Percentiles rank a stretch among this genome's conserved stretches.
phyloP scores from a whole-genome alignment of 1,140 invertebrate genomes.

The Drosophila tropicalis region DNA sequence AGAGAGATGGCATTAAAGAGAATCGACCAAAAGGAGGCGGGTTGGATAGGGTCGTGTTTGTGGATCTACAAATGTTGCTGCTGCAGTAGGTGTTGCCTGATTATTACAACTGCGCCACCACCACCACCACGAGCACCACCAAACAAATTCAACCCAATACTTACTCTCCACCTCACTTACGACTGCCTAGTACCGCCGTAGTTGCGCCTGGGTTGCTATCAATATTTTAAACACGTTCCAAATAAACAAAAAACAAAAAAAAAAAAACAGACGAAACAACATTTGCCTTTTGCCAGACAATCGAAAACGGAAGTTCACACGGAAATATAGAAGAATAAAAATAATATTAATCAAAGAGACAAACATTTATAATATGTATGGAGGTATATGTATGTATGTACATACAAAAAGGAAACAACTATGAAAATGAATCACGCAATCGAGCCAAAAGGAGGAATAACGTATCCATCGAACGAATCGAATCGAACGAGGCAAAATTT shows the following conservation, averaged over 20 bases:
- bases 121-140: not conserved
- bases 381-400: slow-evolving; percentile 45
- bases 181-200: slow-evolving; percentile 19
- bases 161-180: not conserved
- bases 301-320: slow-evolving; percentile 77
- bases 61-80: slow-evolving; percentile 39
- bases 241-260: slow-evolving; percentile 29
- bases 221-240: slow-evolving; percentile 80
- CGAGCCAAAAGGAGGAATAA: slow-evolving; percentile 11
- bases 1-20: slow-evolving; percentile 36
- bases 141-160: not conserved
- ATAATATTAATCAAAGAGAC: slow-evolving; percentile 58
- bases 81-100: slow-evolving; percentile 62
- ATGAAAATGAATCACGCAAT: slow-evolving; percentile 73
- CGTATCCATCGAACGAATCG: slow-evolving; percentile 22
- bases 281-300: slow-evolving; percentile 19
- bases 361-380: slow-evolving; percentile 50
- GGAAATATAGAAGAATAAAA: slow-evolving; percentile 75
- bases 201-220: slow-evolving; percentile 66
- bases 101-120: slow-evolving; percentile 51
- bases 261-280: not conserved
- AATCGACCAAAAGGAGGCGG: slow-evolving; percentile 9
- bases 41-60: slow-evolving; percentile 17
- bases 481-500: slow-evolving; percentile 40
- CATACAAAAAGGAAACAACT: slow-evolving; percentile 49